Conservation (phyloP, 2,888 invertebrate species). For the Drosophila prolongata region DNA sequence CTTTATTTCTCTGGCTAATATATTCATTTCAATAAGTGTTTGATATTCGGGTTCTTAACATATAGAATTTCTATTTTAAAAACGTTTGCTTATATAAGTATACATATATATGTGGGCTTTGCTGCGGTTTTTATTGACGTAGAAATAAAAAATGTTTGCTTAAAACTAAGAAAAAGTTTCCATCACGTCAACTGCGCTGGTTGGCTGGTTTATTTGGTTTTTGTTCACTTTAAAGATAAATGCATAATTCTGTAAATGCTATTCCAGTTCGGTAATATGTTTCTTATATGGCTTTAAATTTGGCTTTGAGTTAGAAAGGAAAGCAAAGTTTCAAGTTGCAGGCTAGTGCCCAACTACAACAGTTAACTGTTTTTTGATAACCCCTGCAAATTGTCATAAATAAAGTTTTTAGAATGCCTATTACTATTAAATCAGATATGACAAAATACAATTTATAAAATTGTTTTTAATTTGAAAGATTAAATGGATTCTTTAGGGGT, state of each 20-base stretch:
- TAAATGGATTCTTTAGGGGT: neutral
- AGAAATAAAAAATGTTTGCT: conserved; percentile 52
- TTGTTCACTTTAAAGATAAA: conserved; percentile 52
- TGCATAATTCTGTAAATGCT: conserved; percentile 67
- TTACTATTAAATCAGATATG: too few relatives aligned
- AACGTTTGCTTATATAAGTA: conserved; percentile 60
- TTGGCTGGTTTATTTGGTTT: conserved; percentile 24
- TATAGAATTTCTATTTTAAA: conserved; percentile 66
- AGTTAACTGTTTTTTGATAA: conserved; percentile 19
- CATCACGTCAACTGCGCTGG: conserved; percentile 52
- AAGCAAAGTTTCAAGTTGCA: conserved; percentile 21
- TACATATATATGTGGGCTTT: conserved; percentile 42
- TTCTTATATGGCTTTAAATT: conserved; percentile 36
- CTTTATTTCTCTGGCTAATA: conserved; percentile 57
- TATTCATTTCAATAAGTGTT: conserved; percentile 54
- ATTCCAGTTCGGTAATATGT: conserved; percentile 36
- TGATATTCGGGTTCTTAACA: conserved; percentile 50
- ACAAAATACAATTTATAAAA: too few relatives aligned
- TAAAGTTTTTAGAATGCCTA: neutral
- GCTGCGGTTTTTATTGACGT: conserved; percentile 33
- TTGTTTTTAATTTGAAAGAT: neutral
- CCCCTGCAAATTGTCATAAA: conserved; percentile 25
- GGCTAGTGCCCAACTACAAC: conserved; percentile 39
- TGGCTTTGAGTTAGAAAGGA: conserved; percentile 49
- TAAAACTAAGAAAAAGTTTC: conserved; percentile 59